A percentile compares a stretch with the other conserved stretches of the same genome.
Evolutionary conservation across 2,888 invertebrate genomes (phyloP).

Genomic region (Tetranychus piercei): DNA sequence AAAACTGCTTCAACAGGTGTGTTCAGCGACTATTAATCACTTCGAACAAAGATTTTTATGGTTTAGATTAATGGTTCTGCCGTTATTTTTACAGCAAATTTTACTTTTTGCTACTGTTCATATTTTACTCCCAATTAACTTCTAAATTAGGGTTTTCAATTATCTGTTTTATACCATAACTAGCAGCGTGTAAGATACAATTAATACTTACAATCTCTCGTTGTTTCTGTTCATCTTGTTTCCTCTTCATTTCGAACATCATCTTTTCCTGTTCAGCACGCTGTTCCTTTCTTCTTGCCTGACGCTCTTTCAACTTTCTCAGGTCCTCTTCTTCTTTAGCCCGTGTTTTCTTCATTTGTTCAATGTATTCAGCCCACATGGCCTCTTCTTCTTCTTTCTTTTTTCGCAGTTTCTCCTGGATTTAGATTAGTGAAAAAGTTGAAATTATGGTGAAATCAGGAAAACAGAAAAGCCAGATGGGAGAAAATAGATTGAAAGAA

Average conservation of each 20-base stretch:
- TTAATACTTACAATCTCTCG: slow-evolving; percentile 47
- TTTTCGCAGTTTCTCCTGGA: slow-evolving; percentile 38
- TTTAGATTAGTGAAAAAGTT: background rate
- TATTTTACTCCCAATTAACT: too few relatives aligned
- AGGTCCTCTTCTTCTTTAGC: slow-evolving; percentile 91
- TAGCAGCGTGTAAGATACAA: too few relatives aligned
- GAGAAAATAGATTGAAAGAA: background rate
- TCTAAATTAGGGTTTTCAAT: too few relatives aligned
- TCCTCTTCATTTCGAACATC: slow-evolving; percentile 82
- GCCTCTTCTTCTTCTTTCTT: slow-evolving; percentile 89
- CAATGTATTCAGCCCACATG: slow-evolving; percentile 85
- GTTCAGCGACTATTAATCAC: too few relatives aligned
- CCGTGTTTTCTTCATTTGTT: slow-evolving; percentile 89
- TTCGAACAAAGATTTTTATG: too few relatives aligned
- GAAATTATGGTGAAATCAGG: background rate
- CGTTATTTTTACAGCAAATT: too few relatives aligned
- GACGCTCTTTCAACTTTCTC: slow-evolving; percentile 87
- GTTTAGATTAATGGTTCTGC: too few relatives aligned
- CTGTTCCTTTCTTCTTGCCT: slow-evolving; percentile 43
- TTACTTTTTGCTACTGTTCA: too few relatives aligned
- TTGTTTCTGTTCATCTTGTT: slow-evolving; percentile 80
- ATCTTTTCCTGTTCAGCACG: slow-evolving; percentile 90
- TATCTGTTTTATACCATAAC: too few relatives aligned
- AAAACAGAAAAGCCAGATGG: background rate
- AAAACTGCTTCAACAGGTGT: too few relatives aligned